These are phyloP conservation scores for Tragelaphus oryx DNA, from an alignment of 2,797 vertebrate species.

Conservation along the genomic window DNA sequence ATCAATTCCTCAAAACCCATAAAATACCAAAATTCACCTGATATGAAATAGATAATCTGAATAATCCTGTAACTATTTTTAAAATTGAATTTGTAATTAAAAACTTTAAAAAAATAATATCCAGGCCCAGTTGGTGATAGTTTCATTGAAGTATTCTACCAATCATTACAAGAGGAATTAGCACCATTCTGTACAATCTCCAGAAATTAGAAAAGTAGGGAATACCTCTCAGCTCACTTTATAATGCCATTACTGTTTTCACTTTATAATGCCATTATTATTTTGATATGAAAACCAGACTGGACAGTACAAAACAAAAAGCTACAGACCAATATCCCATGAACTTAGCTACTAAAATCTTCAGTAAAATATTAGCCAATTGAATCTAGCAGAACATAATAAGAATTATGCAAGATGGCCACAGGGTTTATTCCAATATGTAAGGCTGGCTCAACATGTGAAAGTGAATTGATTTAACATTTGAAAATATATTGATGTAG, in stretches of 20 bases:
- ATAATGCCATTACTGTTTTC: not conserved
- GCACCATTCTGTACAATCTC: not conserved
- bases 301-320: not conserved
- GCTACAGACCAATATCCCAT: not conserved
- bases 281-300: not conserved
- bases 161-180: conserved; percentile 6
- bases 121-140: not conserved
- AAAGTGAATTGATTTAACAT: not conserved
- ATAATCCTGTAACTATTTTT: not conserved
- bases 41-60: not conserved
- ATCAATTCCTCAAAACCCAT: not conserved
- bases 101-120: not conserved
- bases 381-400: not conserved
- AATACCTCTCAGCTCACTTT: not conserved
- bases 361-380: not conserved
- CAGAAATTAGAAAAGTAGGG: not conserved
- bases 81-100: not conserved
- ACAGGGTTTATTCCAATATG: not conserved
- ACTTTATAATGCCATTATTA: not conserved
- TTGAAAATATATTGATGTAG: not conserved
- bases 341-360: not conserved
- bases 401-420: not conserved
- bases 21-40: not conserved
- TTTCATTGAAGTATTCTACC: not conserved
- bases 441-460: not conserved